These are phyloP conservation scores for Falco columbarius DNA, from an alignment of 2,797 vertebrate genomes.

Conservation along the genomic window DNA sequence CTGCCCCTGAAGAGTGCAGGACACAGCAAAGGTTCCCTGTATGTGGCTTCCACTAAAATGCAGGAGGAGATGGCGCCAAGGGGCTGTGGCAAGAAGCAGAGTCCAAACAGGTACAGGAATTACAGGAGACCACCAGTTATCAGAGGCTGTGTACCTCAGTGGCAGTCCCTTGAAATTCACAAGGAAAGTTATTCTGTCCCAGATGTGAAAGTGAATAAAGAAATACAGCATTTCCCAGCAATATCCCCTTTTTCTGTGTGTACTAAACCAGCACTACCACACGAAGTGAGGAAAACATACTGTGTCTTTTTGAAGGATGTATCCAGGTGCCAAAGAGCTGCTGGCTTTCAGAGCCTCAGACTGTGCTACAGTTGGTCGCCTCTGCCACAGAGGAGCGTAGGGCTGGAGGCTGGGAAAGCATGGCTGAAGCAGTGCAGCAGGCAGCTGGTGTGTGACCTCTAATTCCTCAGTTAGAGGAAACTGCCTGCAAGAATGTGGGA, in stretches of 20 bases:
- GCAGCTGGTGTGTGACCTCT: neutral
- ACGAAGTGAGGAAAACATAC: neutral
- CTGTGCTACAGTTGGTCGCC: neutral
- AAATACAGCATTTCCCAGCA: neutral
- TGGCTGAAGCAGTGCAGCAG: neutral
- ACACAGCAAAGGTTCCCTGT: neutral
- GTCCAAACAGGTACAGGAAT: neutral
- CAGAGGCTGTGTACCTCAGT: neutral
- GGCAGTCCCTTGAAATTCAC: neutral
- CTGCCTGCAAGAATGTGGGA: slow-evolving; percentile 16
- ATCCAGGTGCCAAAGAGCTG: neutral
- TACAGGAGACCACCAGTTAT: neutral
- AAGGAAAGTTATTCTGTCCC: neutral
- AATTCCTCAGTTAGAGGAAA: slow-evolving; percentile 25
- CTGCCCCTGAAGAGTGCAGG: neutral
- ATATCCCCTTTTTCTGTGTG: neutral
- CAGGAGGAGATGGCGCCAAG: neutral
- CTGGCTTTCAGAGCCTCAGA: neutral
- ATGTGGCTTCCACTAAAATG: neutral
- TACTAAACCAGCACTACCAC: neutral
- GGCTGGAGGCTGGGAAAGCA: neutral
- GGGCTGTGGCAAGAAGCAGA: neutral
- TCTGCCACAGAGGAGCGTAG: fast-evolving
- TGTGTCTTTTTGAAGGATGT: neutral
- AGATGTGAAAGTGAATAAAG: neutral